phyloP scores from a whole-genome alignment of 2,113 vertebrate species.

The Maccullochella peelii region DNA sequence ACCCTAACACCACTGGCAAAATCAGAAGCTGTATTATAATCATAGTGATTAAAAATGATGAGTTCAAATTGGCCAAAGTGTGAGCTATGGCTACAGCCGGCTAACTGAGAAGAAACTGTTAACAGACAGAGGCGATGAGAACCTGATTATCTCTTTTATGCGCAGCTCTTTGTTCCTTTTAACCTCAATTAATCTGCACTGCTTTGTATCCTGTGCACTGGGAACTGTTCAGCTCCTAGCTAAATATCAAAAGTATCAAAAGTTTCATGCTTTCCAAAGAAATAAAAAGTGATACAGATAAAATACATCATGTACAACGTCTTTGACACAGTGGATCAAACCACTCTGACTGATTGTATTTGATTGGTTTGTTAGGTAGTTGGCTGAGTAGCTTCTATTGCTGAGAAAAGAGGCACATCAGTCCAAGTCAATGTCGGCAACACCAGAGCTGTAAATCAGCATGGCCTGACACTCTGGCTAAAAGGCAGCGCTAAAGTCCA shows the following conservation, averaged over 20 bases:
- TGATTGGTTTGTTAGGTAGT: conserved; percentile 56
- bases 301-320: conserved; percentile 19
- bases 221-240: background rate
- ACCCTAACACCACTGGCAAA: background rate
- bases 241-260: conserved; percentile 41
- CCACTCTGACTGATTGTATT: conserved; percentile 52
- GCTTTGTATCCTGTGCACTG: conserved; percentile 31
- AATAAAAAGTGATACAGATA: conserved; percentile 35
- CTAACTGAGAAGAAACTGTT: conserved; percentile 5
- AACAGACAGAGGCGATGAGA: background rate
- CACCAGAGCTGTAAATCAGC: conserved; percentile 35
- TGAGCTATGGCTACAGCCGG: background rate
- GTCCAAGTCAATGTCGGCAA: conserved; percentile 25
- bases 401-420: conserved; percentile 46
- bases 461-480: background rate
- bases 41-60: background rate
- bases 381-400: conserved; percentile 36
- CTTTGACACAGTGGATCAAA: conserved; percentile 36
- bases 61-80: conserved; percentile 7
- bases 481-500: conserved; percentile 5
- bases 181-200: conserved; percentile 38
- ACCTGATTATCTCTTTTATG: conserved; percentile 30
- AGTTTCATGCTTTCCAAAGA: conserved; percentile 24
- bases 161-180: conserved; percentile 35
- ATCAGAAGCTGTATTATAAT: background rate